Percentiles rank a stretch among this genome's conserved stretches.
phyloP scores from a whole-genome alignment of 2,113 vertebrate species.

The Leucopsar rothschildi region DNA sequence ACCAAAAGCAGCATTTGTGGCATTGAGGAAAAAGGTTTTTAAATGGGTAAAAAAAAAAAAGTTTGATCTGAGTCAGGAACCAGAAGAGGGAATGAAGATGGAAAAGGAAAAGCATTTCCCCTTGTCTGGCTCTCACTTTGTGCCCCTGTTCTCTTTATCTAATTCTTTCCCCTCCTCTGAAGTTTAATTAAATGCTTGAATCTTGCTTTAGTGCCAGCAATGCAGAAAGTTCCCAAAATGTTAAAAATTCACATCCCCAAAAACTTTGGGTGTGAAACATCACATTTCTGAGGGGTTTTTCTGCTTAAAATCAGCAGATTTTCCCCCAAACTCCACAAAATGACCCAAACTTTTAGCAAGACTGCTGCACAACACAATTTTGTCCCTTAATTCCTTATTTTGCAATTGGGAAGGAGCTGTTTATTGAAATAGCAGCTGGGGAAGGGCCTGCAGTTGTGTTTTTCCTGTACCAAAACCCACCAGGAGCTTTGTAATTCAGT shows the following conservation, averaged over 20 bases:
- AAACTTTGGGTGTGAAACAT: background rate
- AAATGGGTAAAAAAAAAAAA: background rate
- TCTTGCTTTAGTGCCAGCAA: background rate
- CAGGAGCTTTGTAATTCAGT: background rate
- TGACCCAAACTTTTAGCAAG: background rate
- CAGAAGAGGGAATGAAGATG: background rate
- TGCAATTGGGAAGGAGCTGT: background rate
- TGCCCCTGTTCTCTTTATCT: background rate
- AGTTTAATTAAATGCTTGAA: background rate
- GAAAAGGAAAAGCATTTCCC: background rate
- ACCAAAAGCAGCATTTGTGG: background rate
- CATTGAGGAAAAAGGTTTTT: background rate
- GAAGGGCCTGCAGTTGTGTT: background rate
- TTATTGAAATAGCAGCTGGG: background rate
- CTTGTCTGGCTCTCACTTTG: background rate
- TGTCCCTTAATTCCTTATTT: background rate
- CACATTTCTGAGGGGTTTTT: background rate
- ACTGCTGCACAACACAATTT: background rate
- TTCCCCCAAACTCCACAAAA: background rate
- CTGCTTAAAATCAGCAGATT: background rate
- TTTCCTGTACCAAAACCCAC: background rate
- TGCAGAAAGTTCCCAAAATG: background rate
- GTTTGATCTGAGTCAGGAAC: background rate
- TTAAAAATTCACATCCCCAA: background rate
- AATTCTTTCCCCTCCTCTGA: background rate